A percentile compares a stretch with the other conserved stretches of the same genome.
These are phyloP conservation scores for Trichonephila inaurata DNA, from an alignment of 1,140 invertebrate species.

Conservation along the genomic window DNA sequence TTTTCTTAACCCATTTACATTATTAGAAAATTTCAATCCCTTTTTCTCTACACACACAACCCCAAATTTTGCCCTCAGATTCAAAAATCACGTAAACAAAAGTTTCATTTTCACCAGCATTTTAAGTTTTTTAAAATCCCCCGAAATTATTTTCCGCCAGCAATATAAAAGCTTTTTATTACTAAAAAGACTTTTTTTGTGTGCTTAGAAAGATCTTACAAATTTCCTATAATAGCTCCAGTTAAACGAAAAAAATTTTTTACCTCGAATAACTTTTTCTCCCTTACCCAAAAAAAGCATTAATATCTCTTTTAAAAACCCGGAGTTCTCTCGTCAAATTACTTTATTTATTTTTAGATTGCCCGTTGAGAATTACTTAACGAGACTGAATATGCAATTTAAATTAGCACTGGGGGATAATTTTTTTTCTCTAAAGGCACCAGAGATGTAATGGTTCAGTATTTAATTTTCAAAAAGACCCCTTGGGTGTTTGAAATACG, in stretches of 20 bases:
- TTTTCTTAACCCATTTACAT: too few species aligned
- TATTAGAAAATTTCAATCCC: too few species aligned
- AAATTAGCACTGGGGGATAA: constrained; percentile 39
- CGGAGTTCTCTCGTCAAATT: constrained; percentile 34
- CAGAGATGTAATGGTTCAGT: neutral
- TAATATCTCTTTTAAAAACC: constrained; percentile 43
- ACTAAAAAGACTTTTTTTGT: neutral
- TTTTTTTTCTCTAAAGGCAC: constrained; percentile 12
- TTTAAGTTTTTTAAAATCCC: neutral
- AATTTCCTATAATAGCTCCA: neutral
- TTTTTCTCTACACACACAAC: too few species aligned
- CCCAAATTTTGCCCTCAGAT: too few species aligned
- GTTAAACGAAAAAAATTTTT: constrained; percentile 5
- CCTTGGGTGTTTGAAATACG: neutral
- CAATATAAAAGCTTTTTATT: neutral
- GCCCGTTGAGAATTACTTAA: constrained; percentile 42
- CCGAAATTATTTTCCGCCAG: neutral
- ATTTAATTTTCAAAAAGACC: constrained; percentile 12
- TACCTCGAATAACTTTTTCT: neutral
- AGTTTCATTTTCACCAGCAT: too few species aligned
- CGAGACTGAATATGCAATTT: constrained; percentile 41
- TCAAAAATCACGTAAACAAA: too few species aligned
- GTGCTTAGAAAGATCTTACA: neutral
- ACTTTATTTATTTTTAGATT: constrained; percentile 56
- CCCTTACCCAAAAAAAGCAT: constrained; percentile 27